Base-by-base conservation (phyloP, 1,140 invertebrate species). In the Meloidogyne hapla region DNA sequence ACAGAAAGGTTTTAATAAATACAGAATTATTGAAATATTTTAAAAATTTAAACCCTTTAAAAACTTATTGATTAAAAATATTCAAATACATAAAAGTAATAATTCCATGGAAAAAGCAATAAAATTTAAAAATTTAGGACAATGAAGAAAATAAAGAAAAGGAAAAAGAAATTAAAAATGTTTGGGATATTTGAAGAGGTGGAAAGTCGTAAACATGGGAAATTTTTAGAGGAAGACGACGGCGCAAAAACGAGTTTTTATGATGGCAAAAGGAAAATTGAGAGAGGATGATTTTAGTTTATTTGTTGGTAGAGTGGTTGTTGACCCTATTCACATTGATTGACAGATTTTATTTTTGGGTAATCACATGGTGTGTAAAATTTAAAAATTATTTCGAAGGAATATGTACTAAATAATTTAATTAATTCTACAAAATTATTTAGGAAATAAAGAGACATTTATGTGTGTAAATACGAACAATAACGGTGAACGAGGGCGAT, bases 191-290 rank as follows among this genome's bases (percentile, higher is more conserved):
- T 15, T 56, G n/a, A 56, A 56, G 8, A 56, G 48, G 18, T n/a
- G 48, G 48, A 56, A 56, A 56, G 48, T 56, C 48, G 48, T 56
- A 56, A 56, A 56, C 5, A 56, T n/a, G 48, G n/a, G 48, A 56
- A 56, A n/a, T n/a, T 56, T 56, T 56, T n/a, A n/a, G n/a, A 56
- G 5, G 18, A 56, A 56, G 13, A 21, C 33, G 12, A 56, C n/a
- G 48, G 12, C 12, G 48, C n/a, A 56, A 56, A 56, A 56, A 56
- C 48, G 48, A 56, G 48, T 56, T 56, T 56, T 56, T 56, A 56
- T 56, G 48, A 56, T 56, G 48, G 48, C 48, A 56, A 56, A 56
- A 56, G n/a, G n/a, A 42, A 42, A 42, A 42, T 42, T 38, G 33
- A 15, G 40, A 21, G 48, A 21, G 12, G 48, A 56, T n/a, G 48